Conservation (phyloP, 2,797 vertebrate species). For the Anolis apletophallus region DNA sequence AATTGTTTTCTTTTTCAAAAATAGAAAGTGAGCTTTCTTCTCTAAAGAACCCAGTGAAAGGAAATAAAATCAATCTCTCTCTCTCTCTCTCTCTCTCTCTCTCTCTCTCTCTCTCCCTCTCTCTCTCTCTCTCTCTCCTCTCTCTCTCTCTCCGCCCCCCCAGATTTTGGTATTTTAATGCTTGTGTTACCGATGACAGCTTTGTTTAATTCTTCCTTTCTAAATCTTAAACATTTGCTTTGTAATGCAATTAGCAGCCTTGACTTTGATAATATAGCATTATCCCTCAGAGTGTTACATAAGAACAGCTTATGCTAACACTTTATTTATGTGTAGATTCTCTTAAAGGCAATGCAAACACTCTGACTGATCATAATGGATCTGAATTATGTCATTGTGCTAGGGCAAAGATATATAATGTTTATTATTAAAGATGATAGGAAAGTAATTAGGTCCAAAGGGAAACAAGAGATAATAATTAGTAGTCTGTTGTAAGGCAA, state of each 20-base stretch:
- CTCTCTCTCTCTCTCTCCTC: too few relatives aligned
- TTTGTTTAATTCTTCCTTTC: neutral
- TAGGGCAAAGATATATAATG: neutral
- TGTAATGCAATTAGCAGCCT: neutral
- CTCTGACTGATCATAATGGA: neutral
- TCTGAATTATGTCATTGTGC: neutral
- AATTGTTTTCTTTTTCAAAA: slow-evolving; percentile 11
- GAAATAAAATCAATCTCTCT: slow-evolving; percentile 41
- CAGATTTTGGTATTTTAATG: neutral
- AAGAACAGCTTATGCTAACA: neutral
- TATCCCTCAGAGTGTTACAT: neutral
- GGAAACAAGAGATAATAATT: neutral
- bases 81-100: too few relatives aligned
- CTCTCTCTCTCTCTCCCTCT: too few relatives aligned
- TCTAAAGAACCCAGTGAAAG: slow-evolving; percentile 63
- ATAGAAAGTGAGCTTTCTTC: slow-evolving; percentile 64
- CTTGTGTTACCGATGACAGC: neutral
- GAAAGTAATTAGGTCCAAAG: neutral
- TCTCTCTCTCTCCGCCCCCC: too few relatives aligned
- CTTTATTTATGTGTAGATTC: neutral
- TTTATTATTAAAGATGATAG: neutral
- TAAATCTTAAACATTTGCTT: neutral
- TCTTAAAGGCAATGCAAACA: neutral
- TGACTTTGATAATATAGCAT: neutral
- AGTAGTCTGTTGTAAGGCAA: neutral